Percentiles rank a stretch among this genome's conserved stretches.
phyloP scores from a whole-genome alignment of 2,113 vertebrate genomes.

The Pterocles burchelli region DNA sequence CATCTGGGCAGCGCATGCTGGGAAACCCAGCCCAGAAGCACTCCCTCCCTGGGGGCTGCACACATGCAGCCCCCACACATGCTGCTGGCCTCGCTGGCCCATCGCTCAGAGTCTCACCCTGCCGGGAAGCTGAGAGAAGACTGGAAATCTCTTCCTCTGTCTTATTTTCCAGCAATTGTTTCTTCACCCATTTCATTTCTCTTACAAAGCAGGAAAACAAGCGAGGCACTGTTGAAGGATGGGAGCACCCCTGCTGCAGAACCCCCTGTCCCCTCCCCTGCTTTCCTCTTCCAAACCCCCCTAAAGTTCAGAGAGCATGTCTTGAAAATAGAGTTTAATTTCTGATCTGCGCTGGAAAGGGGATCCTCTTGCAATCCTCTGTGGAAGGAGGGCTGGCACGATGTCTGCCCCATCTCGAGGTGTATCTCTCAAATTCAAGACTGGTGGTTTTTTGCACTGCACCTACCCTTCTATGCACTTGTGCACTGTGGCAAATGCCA shows the following conservation, averaged over 20 bases:
- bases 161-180: neutral
- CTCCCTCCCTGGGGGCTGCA: neutral
- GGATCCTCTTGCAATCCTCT: neutral
- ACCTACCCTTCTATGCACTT: neutral
- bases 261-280: neutral
- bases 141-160: neutral
- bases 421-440: neutral
- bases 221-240: accelerated
- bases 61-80: neutral
- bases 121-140: neutral
- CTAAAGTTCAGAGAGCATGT: neutral
- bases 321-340: neutral
- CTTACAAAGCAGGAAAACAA: neutral
- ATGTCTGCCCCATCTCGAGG: neutral
- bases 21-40: neutral
- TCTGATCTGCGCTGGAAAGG: neutral
- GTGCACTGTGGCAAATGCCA: neutral
- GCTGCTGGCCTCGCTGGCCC: neutral
- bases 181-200: neutral
- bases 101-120: neutral
- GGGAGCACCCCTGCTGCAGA: neutral
- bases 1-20: slow-evolving; percentile 51
- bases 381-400: neutral
- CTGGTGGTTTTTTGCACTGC: accelerated
- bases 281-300: neutral